Conservation (phyloP, 2,888 invertebrate genomes). For the Coronaproctus castanopsis region DNA sequence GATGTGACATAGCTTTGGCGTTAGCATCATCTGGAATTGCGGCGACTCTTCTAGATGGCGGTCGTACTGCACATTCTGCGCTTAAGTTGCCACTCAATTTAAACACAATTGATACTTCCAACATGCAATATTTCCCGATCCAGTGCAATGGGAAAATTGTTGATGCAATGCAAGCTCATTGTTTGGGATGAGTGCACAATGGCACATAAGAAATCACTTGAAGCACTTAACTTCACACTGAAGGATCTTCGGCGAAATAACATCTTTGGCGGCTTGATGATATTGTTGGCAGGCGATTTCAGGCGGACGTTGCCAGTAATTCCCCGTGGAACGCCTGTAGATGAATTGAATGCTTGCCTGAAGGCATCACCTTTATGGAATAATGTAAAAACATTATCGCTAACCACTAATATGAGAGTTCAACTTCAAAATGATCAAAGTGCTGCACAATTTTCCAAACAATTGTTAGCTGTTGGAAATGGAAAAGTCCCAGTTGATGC, state of each 20-base stretch:
- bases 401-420: conserved; percentile 21
- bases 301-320: conserved; percentile 3
- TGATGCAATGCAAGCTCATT: conserved; percentile 23
- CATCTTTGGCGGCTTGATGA: not conserved
- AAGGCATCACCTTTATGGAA: not conserved
- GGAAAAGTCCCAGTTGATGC: conserved; percentile 19
- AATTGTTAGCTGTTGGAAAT: conserved; percentile 20
- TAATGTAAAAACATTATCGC: conserved; percentile 17
- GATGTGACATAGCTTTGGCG: conserved; percentile 23
- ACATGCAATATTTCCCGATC: conserved; percentile 23
- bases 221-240: conserved; percentile 24
- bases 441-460: conserved; percentile 20
- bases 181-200: conserved; percentile 28
- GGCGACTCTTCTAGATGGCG: conserved; percentile 26
- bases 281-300: conserved; percentile 4
- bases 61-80: conserved; percentile 24
- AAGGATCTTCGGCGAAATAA: conserved; percentile 8
- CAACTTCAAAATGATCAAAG: conserved; percentile 22
- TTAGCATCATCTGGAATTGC: conserved; percentile 29
- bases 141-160: conserved; percentile 20
- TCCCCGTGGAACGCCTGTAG: not conserved
- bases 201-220: conserved; percentile 24
- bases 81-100: conserved; percentile 23
- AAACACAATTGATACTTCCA: conserved; percentile 14
- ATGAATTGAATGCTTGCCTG: conserved; percentile 4